phyloP scores from a whole-genome alignment of 2,888 invertebrate genomes.

The Nowickia ferox region DNA sequence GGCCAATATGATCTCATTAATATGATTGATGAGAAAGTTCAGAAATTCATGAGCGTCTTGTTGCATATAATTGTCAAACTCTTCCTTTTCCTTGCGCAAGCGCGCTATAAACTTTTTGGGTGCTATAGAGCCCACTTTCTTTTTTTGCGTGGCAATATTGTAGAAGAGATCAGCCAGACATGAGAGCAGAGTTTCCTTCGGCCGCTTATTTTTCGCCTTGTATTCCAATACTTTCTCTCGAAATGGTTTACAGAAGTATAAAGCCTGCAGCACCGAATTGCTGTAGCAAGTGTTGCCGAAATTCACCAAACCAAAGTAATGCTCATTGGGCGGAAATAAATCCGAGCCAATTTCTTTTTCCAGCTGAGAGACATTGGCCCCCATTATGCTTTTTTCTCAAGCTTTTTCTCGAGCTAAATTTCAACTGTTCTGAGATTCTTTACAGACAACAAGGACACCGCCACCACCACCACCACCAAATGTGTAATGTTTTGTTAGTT shows the following conservation, averaged over 20 bases:
- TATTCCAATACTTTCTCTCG: conserved; percentile 99
- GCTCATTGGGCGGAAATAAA: conserved; percentile 99
- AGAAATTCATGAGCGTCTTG: conserved; percentile 99
- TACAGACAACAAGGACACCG: conserved; percentile 26
- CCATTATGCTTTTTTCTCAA: conserved; percentile 84
- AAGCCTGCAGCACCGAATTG: conserved; percentile 99
- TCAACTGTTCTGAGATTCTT: conserved; percentile 72
- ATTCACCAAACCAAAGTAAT: conserved; percentile 99
- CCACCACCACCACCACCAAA: conserved; percentile 62
- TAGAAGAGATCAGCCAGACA: conserved; percentile 99
- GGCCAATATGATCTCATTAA: conserved; percentile 98
- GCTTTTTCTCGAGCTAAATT: conserved; percentile 74
- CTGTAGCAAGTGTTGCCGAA: conserved; percentile 99
- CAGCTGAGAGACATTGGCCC: conserved; percentile 99
- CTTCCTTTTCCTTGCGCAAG: conserved; percentile 98
- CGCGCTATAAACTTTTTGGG: conserved; percentile 99
- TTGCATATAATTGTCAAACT: conserved; percentile 99
- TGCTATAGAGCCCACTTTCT: conserved; percentile 99
- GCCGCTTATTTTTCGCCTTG: conserved; percentile 96
- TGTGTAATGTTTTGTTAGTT: conserved; percentile 54
- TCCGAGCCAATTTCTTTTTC: conserved; percentile 99
- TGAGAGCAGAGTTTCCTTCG: conserved; percentile 98
- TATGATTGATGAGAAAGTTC: conserved; percentile 99
- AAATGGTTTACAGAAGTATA: conserved; percentile 99
- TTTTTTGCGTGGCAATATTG: conserved; percentile 99